These are phyloP conservation scores for Meteorus sp. DNA, from an alignment of 1,140 invertebrate genomes.

Conservation along the genomic window DNA sequence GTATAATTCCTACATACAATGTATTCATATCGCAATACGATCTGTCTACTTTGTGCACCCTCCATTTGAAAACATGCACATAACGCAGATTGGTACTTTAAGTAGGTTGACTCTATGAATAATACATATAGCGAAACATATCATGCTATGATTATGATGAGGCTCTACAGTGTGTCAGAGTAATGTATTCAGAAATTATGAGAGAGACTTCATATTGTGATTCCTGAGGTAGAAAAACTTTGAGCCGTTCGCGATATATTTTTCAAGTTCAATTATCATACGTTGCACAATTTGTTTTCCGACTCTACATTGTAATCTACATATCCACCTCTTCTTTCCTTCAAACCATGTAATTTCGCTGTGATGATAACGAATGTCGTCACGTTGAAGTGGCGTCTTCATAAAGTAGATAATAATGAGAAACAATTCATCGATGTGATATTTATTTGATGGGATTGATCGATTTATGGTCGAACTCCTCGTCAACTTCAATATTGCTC, in stretches of 20 bases:
- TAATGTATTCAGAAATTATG: conserved; percentile 15
- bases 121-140: conserved; percentile 12
- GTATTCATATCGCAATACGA: not conserved
- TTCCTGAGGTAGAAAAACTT: conserved; percentile 1
- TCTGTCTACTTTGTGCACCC: conserved; percentile 17
- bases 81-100: conserved; percentile 13
- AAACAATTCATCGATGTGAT: too few species aligned
- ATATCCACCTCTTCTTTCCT: too few species aligned
- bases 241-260: not conserved
- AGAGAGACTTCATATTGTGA: not conserved
- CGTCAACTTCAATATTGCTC: too few species aligned
- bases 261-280: not conserved
- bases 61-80: conserved; percentile 11
- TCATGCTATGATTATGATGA: conserved; percentile 15
- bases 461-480: too few species aligned
- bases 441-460: too few species aligned
- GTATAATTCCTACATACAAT: not conserved
- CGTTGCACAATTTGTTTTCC: not conserved
- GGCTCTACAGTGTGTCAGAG: not conserved
- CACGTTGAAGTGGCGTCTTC: too few species aligned
- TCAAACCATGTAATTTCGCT: too few species aligned
- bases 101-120: conserved; percentile 20
- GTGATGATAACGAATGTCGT: too few species aligned
- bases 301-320: too few species aligned
- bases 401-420: too few species aligned